phyloP scores from a whole-genome alignment of 2,888 invertebrate genomes.

The Pollenia griseotomentosa region DNA sequence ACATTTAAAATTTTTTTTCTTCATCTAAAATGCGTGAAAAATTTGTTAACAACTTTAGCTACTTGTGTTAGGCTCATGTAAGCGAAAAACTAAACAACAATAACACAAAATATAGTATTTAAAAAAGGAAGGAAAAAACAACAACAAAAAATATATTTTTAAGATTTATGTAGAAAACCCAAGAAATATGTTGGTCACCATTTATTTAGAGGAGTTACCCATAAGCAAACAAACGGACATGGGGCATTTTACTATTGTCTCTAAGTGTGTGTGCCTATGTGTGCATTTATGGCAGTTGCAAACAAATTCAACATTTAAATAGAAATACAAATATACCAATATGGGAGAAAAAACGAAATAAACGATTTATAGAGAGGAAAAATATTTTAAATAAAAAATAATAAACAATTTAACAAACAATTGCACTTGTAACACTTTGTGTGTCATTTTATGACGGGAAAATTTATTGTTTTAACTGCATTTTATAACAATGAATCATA shows the following conservation, averaged over 20 bases:
- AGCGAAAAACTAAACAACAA: conserved; percentile 21
- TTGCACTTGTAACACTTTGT: conserved; percentile 73
- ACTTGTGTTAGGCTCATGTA: conserved; percentile 66
- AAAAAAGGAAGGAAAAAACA: conserved; percentile 7
- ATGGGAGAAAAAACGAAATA: background rate
- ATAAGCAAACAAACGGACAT: conserved; percentile 42
- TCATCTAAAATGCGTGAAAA: conserved; percentile 70
- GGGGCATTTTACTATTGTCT: conserved; percentile 37
- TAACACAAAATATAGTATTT: conserved; percentile 17
- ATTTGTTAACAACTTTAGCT: conserved; percentile 72
- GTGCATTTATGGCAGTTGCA: conserved; percentile 13
- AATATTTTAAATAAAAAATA: conserved; percentile 5
- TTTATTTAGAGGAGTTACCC: conserved; percentile 64
- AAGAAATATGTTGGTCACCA: conserved; percentile 54
- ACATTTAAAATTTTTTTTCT: conserved; percentile 32
- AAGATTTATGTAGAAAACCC: conserved; percentile 65
- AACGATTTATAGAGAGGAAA: conserved; percentile 34
- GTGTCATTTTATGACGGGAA: conserved; percentile 67
- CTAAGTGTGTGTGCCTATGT: background rate
- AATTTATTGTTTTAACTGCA: conserved; percentile 69
- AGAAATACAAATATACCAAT: background rate
- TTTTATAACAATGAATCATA: conserved; percentile 71
- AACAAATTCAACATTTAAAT: conserved; percentile 43
- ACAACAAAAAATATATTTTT: conserved; percentile 50
- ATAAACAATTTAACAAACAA: conserved; percentile 64